Percentiles rank a stretch among this genome's conserved stretches.
Evolutionary conservation across 2,113 vertebrate species (phyloP).

Genomic region (Tragelaphus scriptus): DNA sequence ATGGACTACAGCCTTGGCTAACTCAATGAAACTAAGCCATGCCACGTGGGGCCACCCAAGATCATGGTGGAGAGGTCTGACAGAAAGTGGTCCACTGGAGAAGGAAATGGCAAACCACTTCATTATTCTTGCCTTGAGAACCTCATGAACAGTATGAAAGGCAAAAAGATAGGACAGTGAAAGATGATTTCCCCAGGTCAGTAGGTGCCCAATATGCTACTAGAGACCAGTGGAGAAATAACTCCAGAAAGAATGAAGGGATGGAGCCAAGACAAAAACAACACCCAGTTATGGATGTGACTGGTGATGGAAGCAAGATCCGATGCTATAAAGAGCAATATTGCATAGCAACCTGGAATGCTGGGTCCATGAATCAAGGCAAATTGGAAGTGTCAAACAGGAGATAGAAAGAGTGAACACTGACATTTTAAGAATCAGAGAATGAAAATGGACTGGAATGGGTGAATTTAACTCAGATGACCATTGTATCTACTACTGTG

Average conservation of each 20-base stretch:
- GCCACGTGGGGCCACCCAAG: not conserved
- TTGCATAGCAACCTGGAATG: not conserved
- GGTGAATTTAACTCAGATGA: not conserved
- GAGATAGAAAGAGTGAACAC: not conserved
- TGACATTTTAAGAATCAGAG: rapidly evolving
- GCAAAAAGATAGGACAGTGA: not conserved
- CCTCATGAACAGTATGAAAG: not conserved
- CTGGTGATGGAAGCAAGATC: not conserved
- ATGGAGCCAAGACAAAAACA: not conserved
- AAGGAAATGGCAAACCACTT: not conserved
- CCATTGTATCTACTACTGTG: not conserved
- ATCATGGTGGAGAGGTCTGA: not conserved
- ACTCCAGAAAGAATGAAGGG: not conserved
- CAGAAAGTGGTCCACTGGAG: not conserved
- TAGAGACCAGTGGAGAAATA: not conserved
- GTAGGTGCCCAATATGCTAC: not conserved
- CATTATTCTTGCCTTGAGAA: not conserved
- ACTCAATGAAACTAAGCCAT: not conserved
- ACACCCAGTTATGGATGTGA: not conserved
- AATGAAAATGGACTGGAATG: not conserved
- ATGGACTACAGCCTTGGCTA: not conserved
- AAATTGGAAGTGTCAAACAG: not conserved
- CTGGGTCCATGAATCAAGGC: not conserved
- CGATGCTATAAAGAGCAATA: not conserved
- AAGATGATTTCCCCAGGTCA: not conserved